Evolutionary conservation across 2,113 vertebrate genomes (phyloP).

Genomic region (Tonatia bakeri): DNA sequence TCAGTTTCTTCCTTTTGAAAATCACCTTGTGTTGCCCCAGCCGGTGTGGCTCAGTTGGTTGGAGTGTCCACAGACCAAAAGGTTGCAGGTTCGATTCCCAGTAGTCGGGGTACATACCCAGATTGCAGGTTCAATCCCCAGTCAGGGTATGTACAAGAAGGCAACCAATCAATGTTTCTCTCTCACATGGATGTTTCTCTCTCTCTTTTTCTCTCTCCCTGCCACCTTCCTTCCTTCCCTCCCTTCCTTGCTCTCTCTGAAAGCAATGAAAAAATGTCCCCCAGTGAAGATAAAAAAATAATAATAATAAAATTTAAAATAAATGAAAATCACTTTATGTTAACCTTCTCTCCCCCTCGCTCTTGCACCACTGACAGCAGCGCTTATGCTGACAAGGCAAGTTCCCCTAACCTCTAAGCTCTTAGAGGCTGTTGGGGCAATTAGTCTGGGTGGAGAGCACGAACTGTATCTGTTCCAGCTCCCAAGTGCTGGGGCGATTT

Average conservation of each 20-base stretch:
- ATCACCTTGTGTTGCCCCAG: not conserved
- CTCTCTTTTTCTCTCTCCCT: too few species aligned
- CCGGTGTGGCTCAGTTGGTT: not conserved
- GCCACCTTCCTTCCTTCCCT: too few species aligned
- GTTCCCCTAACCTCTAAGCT: not conserved
- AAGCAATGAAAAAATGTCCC: too few species aligned
- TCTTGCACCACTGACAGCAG: not conserved
- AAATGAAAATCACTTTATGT: too few species aligned
- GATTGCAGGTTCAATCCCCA: not conserved
- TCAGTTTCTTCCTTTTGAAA: not conserved
- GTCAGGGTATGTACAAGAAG: not conserved
- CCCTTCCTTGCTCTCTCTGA: too few species aligned
- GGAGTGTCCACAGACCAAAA: not conserved
- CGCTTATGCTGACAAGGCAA: conserved; percentile 4
- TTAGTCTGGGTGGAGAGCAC: conserved; percentile 45
- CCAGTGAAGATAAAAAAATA: too few species aligned
- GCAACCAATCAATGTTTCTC: not conserved
- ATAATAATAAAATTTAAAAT: not conserved
- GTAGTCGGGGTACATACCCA: not conserved
- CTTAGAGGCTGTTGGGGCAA: conserved; percentile 18
- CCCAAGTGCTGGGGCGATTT: not conserved
- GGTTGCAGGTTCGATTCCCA: not conserved
- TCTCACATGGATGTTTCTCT: too few species aligned
- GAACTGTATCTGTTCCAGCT: not conserved
- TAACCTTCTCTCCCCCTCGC: not conserved